A percentile compares a stretch with the other conserved stretches of the same genome.
Conservation (phyloP, 2,797 vertebrate species). For the Tolypeutes matacus region DNA sequence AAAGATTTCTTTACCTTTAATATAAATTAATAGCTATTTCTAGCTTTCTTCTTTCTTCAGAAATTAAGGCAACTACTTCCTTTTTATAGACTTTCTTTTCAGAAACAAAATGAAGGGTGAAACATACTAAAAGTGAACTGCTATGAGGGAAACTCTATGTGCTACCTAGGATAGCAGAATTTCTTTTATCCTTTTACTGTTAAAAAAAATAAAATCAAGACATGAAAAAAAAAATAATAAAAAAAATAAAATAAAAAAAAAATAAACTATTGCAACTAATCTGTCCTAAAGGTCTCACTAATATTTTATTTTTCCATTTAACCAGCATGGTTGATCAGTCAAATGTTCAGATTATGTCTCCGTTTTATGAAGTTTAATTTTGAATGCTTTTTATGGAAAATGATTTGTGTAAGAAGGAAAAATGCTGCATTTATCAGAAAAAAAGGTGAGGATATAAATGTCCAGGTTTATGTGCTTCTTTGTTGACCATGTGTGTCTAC, state of each 20-base stretch:
- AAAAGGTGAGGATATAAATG: rapidly evolving
- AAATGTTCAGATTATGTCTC: neutral
- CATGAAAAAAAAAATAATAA: too few species aligned
- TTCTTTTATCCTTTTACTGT: neutral
- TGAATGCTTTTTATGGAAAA: neutral
- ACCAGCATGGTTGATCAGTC: neutral
- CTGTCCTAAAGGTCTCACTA: neutral
- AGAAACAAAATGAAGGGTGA: neutral
- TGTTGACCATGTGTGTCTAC: rapidly evolving
- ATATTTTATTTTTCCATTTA: neutral
- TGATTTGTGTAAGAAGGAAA: neutral
- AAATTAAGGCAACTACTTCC: neutral
- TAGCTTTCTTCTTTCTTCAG: neutral
- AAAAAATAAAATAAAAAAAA: too few species aligned
- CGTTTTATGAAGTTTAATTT: neutral
- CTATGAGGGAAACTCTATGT: neutral
- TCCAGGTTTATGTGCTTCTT: neutral
- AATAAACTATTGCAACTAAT: neutral
- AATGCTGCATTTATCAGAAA: neutral
- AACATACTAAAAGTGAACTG: neutral
- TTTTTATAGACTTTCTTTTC: neutral
- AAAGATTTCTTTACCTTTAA: neutral
- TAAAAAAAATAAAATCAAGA: too few species aligned
- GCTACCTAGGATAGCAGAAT: neutral
- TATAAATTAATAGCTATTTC: neutral